Evolutionary conservation across 2,113 vertebrate species (phyloP).

Genomic region (Mormoops blainvillei): DNA sequence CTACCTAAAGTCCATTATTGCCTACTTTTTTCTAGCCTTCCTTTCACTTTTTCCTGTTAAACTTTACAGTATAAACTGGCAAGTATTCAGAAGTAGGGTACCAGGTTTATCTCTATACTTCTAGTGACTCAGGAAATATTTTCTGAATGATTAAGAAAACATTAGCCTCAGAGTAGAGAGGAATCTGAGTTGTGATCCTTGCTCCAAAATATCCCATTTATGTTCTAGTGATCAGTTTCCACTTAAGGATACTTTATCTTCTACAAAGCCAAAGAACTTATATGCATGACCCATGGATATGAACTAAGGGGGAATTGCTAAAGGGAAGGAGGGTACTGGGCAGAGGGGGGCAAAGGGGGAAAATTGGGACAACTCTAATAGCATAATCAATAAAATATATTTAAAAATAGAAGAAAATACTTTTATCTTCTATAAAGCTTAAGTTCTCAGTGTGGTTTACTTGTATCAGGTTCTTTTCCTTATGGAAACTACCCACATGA

Average conservation of each 20-base stretch:
- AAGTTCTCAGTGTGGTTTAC: background rate
- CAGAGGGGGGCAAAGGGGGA: too few species aligned
- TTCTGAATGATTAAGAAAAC: background rate
- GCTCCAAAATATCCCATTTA: background rate
- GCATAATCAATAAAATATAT: too few species aligned
- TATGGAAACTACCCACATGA: background rate
- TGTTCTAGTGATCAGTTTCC: background rate
- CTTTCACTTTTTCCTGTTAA: background rate
- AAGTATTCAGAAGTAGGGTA: slow-evolving; percentile 12
- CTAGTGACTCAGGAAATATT: background rate
- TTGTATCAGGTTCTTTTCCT: slow-evolving; percentile 17
- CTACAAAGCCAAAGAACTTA: too few species aligned
- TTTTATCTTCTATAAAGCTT: background rate
- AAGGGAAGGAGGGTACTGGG: too few species aligned
- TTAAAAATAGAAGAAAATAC: background rate
- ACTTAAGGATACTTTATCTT: background rate
- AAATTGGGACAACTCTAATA: too few species aligned
- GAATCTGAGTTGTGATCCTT: background rate
- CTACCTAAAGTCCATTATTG: background rate
- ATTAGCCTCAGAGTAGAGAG: background rate
- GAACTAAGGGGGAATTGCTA: too few species aligned
- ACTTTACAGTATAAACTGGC: background rate
- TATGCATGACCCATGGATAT: too few species aligned
- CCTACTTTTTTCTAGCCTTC: background rate
- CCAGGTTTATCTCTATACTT: background rate